Conservation (phyloP, 1,140 invertebrate genomes). For the Rhagoletis pomonella region DNA sequence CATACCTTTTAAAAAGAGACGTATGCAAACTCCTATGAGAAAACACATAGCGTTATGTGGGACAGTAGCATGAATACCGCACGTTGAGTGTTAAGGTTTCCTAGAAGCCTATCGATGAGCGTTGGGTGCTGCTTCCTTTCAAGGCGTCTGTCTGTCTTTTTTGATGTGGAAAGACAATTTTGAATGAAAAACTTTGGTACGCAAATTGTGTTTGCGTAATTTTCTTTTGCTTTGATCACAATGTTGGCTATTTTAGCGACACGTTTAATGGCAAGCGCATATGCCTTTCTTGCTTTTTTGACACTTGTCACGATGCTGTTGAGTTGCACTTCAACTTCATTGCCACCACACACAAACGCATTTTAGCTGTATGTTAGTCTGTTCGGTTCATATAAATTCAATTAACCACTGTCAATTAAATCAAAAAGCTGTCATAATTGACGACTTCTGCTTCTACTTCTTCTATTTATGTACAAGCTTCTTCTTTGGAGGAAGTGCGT, state of each 20-base stretch:
- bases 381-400: conserved; percentile 48
- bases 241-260: not conserved
- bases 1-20: too few species aligned
- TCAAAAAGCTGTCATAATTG: conserved; percentile 57
- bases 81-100: not conserved
- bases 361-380: not conserved
- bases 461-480: too few species aligned
- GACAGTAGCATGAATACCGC: not conserved
- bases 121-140: not conserved
- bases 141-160: not conserved
- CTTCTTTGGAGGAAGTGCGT: not conserved
- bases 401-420: conserved; percentile 55
- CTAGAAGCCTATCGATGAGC: not conserved
- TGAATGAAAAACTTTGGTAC: not conserved
- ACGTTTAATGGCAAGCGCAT: conserved; percentile 6
- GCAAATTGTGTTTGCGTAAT: conserved; percentile 9
- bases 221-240: conserved; percentile 15
- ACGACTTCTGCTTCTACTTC: conserved; percentile 11
- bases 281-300: conserved; percentile 39
- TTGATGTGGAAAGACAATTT: not conserved
- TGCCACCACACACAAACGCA: not conserved
- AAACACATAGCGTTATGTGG: not conserved
- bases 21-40: not conserved
- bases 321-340: not conserved
- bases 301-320: conserved; percentile 2